phyloP scores from a whole-genome alignment of 2,113 vertebrate genomes.

The Psettodes erumei region DNA sequence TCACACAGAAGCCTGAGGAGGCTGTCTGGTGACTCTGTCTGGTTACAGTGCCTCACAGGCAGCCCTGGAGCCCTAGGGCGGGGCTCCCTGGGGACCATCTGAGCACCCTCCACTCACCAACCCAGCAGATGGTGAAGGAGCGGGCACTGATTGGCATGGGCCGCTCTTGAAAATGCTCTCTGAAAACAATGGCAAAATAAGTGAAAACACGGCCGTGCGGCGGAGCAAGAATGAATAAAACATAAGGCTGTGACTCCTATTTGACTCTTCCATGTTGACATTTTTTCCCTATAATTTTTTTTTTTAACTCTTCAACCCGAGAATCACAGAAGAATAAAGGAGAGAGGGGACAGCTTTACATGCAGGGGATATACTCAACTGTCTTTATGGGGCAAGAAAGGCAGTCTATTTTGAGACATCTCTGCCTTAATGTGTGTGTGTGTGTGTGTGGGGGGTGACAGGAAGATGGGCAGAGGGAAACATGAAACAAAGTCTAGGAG shows the following conservation, averaged over 20 bases:
- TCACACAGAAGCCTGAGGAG: conserved; percentile 47
- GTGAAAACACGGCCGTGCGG: conserved; percentile 57
- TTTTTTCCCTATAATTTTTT: conserved; percentile 28
- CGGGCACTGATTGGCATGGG: conserved; percentile 43
- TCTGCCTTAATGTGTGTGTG: conserved; percentile 42
- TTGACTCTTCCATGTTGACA: conserved; percentile 59
- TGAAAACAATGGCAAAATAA: conserved; percentile 62
- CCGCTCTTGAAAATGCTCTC: conserved; percentile 14
- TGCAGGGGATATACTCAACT: conserved; percentile 18
- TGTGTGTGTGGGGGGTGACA: conserved; percentile 20
- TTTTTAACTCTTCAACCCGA: conserved; percentile 24
- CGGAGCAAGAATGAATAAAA: conserved; percentile 75
- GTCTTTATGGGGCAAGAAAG: conserved; percentile 42
- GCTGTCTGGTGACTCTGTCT: conserved; percentile 66
- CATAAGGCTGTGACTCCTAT: conserved; percentile 71
- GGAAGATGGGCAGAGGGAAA: conserved; percentile 29
- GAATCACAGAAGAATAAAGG: conserved; percentile 29
- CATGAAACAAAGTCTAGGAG: conserved; percentile 42
- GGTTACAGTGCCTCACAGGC: conserved; percentile 49
- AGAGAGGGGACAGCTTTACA: conserved; percentile 31
- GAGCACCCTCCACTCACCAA: conserved; percentile 42
- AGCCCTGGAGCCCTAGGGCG: conserved; percentile 50
- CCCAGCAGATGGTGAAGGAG: conserved; percentile 64
- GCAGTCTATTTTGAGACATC: conserved; percentile 25
- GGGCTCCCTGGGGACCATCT: conserved; percentile 55